Evolutionary conservation across 2,113 vertebrate genomes (phyloP).

Genomic region (Ptilorrhoa leucosticta): DNA sequence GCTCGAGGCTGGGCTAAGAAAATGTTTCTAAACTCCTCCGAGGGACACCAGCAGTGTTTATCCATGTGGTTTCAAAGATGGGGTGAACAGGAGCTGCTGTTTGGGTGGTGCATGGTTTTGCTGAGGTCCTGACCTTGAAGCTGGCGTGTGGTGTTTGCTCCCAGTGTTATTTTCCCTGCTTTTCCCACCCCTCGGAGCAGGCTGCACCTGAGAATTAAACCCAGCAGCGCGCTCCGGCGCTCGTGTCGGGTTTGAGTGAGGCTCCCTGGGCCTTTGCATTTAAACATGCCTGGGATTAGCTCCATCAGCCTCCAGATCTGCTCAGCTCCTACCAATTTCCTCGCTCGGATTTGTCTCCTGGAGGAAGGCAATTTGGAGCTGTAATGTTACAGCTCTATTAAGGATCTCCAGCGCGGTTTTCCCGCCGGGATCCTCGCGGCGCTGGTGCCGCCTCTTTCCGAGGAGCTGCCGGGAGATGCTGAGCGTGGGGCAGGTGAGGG

Average conservation of each 20-base stretch:
- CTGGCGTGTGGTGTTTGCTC: not conserved
- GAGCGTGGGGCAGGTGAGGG: fast-evolving
- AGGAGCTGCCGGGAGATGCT: not conserved
- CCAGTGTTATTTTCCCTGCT: not conserved
- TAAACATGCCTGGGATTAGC: conserved; percentile 33
- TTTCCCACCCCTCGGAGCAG: not conserved
- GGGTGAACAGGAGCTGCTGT: not conserved
- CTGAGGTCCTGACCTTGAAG: not conserved
- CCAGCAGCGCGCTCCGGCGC: not conserved
- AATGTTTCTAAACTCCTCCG: not conserved
- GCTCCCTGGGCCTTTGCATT: conserved; percentile 15
- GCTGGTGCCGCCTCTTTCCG: not conserved
- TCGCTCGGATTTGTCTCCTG: conserved; percentile 5
- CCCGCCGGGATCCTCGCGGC: not conserved
- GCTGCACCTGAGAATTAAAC: not conserved
- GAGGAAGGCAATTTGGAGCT: conserved; percentile 1
- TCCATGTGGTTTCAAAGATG: fast-evolving
- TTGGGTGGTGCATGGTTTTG: not conserved
- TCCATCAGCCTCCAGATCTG: not conserved
- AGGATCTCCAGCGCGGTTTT: not conserved
- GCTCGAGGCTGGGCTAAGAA: not conserved
- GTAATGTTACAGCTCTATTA: conserved; percentile 24
- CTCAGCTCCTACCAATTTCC: not conserved
- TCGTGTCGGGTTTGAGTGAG: not conserved
- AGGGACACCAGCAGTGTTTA: not conserved